Evolutionary conservation across 2,113 vertebrate genomes (phyloP), one percentile per base, ranked within the genome.

Genomic region (Sigmodon hispidus): DNA sequence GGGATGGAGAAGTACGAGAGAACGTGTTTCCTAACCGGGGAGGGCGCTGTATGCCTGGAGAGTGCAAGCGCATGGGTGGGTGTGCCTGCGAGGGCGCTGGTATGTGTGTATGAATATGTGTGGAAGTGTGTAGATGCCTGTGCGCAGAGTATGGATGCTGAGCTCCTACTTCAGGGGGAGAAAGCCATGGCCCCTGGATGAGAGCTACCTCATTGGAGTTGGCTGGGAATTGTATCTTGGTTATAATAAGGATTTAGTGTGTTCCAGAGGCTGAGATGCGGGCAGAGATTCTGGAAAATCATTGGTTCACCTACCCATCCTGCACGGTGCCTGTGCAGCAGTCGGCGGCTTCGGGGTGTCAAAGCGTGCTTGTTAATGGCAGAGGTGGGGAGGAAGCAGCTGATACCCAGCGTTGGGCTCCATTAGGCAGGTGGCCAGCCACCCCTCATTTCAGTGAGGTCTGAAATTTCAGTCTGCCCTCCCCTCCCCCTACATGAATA

Each of bases 401-500:
- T 65, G 93, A 91, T 26, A 50, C 57, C 5, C 69, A 0, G 65
- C 21, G 21, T 52, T 95, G 79, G 59, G 75, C 92, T 89, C 7
- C 13, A 3, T 43, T 3, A 12, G 87, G 93, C 93, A 24, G 45
- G 79, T 61, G 87, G 95, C 96, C 97, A 73, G 69, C 84, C 85
- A 4, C 29, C 91, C 89, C 84, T 65, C 91, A 16, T 86, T 90
- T 67, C 19, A 0, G 13, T 69, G 75, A 34, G 1, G 93, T 93
- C 90, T 97, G 96, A 96, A 97, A 97, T 97, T 96, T 97, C 96
- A 96, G 91, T 90, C 93, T 70, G 87, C 36, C 52, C 40, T 81
- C 89, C 96, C 96, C 92, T 73, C 96, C 95, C 93, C 95, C 79
- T 7, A 7, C 85, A 96, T 96, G 97, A 97, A 98, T 97, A 96